Base-by-base conservation (phyloP, 2,888 invertebrate genomes). In the Willowsia nigromaculata region DNA sequence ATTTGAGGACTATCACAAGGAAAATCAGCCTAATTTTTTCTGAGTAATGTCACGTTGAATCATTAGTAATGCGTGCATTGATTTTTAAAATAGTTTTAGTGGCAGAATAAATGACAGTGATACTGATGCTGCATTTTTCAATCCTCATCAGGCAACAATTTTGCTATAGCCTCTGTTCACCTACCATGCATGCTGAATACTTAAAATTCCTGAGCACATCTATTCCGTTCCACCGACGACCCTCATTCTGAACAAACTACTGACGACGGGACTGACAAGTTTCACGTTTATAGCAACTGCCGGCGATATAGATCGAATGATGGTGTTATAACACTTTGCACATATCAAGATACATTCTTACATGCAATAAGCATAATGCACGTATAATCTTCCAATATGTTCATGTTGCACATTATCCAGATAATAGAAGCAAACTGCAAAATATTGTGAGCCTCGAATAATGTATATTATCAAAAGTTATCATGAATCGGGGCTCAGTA, bases 111-210 rank as follows among this genome's bases (percentile, higher is more conserved):
- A 22, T 74, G 74, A 22, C 43, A 47, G 74, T 43, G 47, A 9
- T 43, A 43, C 43, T 74, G 43, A 74, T 43, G 43, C 4, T 74
- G 74, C 74, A 74, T 74, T 74, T 43, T 74, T 74, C 25, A 43
- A 43, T 43, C 74, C 27, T 43, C 74, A 43, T 74, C 47, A 74
- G 33, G 37, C 37, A 37, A 65, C 65, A n/a, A n/a, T n/a, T 65
- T 37, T 18, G 18, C 27, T 65, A 15, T n/a, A n/a, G n/a, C n/a
- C n/a, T n/a, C n/a, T n/a, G 15, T 18, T 1, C 37, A n/a, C 37
- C 65, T 56, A n/a, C 5, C 37, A 11, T 37, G n/a, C 65, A 65
- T 65, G 65, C n/a, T 33, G 37, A 65, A 65, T n/a, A 18, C n/a
- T 7, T 65, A 33, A 33, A 65, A 37, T 65, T 65, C 37, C 18